Conservation (phyloP, 2,888 invertebrate genomes). For the Pyrrhia umbra region DNA sequence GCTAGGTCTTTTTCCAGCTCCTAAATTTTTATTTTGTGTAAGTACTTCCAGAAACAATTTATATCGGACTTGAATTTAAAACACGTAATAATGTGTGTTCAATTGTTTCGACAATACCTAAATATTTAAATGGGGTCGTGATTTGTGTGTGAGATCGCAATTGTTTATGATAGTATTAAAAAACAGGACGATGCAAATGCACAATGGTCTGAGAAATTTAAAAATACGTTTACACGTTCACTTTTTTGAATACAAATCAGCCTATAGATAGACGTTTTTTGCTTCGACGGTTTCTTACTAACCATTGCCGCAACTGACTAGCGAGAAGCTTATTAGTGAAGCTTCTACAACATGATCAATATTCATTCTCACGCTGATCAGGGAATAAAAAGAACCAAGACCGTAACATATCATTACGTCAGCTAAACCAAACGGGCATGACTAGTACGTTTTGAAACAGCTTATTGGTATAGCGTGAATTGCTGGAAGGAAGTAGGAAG, state of each 20-base stretch:
- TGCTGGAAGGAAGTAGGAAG: constrained; percentile 25
- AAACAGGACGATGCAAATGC: constrained; percentile 40
- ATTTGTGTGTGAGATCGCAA: constrained; percentile 38
- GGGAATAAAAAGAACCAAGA: neutral
- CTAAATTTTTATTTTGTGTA: constrained; percentile 9
- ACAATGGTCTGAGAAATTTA: constrained; percentile 40
- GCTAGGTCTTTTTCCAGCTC: neutral
- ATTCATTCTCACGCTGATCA: constrained; percentile 16
- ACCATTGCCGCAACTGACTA: constrained; percentile 8
- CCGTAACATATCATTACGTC: neutral
- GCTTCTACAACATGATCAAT: constrained; percentile 9
- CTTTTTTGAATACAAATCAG: constrained; percentile 42
- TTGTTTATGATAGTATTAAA: constrained; percentile 34
- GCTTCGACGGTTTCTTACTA: constrained; percentile 22
- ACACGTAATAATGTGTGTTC: constrained; percentile 32
- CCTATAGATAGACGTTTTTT: constrained; percentile 5
- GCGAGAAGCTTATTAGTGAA: constrained; percentile 18
- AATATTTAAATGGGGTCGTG: constrained; percentile 37
- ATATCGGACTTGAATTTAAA: constrained; percentile 29
- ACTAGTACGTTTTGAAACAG: constrained; percentile 14
- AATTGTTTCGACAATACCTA: constrained; percentile 11
- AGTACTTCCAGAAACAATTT: constrained; percentile 29
- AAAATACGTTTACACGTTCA: constrained; percentile 25
- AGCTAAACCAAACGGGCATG: constrained; percentile 11
- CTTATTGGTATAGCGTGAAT: constrained; percentile 42